Percentiles rank a stretch among this genome's conserved stretches.
Conservation (phyloP, 2,113 vertebrate genomes). For the Limanda limanda region DNA sequence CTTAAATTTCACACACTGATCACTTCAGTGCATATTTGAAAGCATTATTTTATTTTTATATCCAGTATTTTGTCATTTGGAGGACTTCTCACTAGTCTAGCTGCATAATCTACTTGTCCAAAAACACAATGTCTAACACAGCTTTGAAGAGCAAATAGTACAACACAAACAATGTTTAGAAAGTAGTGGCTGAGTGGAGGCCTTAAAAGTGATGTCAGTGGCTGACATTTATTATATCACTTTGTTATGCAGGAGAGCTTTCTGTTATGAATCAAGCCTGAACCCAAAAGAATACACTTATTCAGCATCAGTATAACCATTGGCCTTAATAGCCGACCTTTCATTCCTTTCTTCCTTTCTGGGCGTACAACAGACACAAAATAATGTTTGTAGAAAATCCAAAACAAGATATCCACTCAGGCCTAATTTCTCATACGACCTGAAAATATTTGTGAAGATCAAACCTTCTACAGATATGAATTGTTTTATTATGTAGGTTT, state of each 20-base stretch:
- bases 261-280: background rate
- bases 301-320: background rate
- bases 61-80: background rate
- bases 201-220: constrained; percentile 1
- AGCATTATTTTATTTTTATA: too few relatives aligned
- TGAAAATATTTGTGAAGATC: too few relatives aligned
- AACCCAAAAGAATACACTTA: background rate
- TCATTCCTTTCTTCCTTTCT: background rate
- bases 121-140: background rate
- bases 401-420: too few relatives aligned
- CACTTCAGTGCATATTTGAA: background rate
- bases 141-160: background rate
- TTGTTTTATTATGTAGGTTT: too few relatives aligned
- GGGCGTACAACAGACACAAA: too few relatives aligned
- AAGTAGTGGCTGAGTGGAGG: background rate
- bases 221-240: background rate
- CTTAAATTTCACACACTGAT: background rate
- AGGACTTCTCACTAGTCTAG: background rate
- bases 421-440: too few relatives aligned
- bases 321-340: background rate
- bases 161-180: background rate
- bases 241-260: background rate
- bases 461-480: too few relatives aligned
- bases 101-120: too few relatives aligned
- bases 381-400: too few relatives aligned